Percentiles rank a stretch among this genome's conserved stretches.
Evolutionary conservation across 2,113 vertebrate genomes (phyloP).

Genomic region (Rostratula benghalensis): DNA sequence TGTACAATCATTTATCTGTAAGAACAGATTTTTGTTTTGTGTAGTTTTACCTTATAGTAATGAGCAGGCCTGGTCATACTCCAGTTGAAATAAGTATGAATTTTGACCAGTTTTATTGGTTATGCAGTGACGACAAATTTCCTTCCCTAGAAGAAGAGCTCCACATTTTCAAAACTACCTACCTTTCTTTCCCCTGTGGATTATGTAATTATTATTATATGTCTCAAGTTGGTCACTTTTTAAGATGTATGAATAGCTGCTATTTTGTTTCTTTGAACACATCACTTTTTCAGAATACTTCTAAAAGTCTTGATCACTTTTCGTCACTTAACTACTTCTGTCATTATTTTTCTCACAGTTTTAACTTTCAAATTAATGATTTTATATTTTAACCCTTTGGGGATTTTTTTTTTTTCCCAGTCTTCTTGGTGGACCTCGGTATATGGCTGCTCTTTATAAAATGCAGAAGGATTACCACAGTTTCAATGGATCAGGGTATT

Average conservation of each 20-base stretch:
- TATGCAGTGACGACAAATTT: neutral
- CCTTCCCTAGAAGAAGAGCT: neutral
- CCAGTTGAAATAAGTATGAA: neutral
- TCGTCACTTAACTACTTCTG: neutral
- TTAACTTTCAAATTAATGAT: neutral
- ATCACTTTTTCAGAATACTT: neutral
- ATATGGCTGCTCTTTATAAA: constrained; percentile 79
- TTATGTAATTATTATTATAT: neutral
- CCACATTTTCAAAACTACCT: neutral
- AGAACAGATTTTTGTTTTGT: neutral
- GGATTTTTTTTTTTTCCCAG: constrained; percentile 69
- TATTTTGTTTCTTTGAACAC: neutral
- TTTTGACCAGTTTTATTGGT: neutral
- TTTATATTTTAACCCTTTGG: neutral
- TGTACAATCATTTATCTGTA: neutral
- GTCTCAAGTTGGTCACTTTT: neutral
- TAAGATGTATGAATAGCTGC: neutral
- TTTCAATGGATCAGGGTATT: constrained; percentile 71
- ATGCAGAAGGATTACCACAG: constrained; percentile 81
- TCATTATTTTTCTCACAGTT: neutral
- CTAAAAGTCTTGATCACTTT: neutral
- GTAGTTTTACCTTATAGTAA: neutral
- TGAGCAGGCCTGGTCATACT: neutral
- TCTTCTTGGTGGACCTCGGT: constrained; percentile 81
- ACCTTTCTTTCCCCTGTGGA: neutral